Evolutionary conservation across 2,113 vertebrate genomes (phyloP).

Genomic region (Eonycteris spelaea): DNA sequence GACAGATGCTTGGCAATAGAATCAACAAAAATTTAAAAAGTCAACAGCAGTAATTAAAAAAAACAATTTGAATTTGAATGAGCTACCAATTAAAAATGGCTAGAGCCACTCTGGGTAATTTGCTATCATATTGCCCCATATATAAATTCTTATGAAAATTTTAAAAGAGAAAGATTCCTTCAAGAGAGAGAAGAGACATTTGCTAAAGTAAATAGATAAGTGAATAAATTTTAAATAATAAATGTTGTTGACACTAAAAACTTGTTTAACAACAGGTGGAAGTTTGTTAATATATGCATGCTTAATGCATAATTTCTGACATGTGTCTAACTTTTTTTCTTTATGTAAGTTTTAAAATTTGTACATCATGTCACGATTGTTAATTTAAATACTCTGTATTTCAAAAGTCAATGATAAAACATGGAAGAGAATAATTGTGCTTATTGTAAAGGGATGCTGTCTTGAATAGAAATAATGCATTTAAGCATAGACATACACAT

Average conservation of each 20-base stretch:
- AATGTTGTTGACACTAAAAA: neutral
- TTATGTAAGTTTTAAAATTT: neutral
- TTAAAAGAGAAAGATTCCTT: neutral
- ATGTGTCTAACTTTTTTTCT: neutral
- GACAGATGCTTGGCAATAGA: neutral
- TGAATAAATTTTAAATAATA: neutral
- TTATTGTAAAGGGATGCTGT: neutral
- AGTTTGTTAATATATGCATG: neutral
- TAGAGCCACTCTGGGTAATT: neutral
- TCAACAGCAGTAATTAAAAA: neutral
- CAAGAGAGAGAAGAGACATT: neutral
- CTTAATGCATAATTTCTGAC: neutral
- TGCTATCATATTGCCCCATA: neutral
- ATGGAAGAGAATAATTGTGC: neutral
- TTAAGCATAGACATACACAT: neutral
- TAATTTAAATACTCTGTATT: neutral
- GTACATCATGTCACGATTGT: neutral
- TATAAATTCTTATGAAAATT: neutral
- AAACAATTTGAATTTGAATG: neutral
- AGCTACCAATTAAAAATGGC: neutral
- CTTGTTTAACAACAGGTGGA: neutral
- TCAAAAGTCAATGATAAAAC: neutral
- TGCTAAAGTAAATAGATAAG: neutral
- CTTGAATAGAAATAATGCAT: neutral
- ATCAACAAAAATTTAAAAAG: neutral